Base-by-base conservation (phyloP, 2,888 invertebrate species). In the Polylopha cassiicola region DNA sequence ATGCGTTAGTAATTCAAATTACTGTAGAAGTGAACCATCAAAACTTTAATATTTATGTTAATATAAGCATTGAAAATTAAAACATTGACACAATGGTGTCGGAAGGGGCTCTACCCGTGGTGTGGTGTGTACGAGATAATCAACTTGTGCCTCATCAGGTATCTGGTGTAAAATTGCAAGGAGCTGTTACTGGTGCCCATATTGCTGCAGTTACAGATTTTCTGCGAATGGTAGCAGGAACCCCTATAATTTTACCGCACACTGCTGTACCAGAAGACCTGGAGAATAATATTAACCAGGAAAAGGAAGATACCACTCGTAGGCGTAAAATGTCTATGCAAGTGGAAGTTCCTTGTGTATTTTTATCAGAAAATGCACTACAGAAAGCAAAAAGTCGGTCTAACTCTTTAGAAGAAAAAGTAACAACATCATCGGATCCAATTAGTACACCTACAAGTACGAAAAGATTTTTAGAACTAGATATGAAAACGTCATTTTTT, bases 91-190 rank as follows among this genome's bases (percentile, higher is more conserved):
- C 74, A 67, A 89, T 89, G 89, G 88, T 89, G 71, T 88, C 89
- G 50, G 86, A 88, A 70, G 88, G 88, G 72, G 79, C 86, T 63
- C 57, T 87, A 75, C 86, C 87, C 75, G 89, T 90, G 58, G 89
- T 90, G 69, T 90, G 89, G 90, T 90, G 89, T 84, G 82, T 88
- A 68, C 88, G 89, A 73, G 89, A 89, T 80, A 89, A 90, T 76
- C 88, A 88, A 69, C 88, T 89, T 85, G 87, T 89, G 66, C 90
- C 90, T 51, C 87, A 90, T 49, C 89, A 90, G 69, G 82, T 90
- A 53, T 89, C 89, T 43, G 89, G 90, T 57, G 89, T 90, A 51
- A 82, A 89, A 55, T 84, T 90, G 57, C 89, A 90, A 68, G 90
- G 90, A 45, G 87, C 87, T 43, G 84, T 90, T 45, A 90, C 90